Conservation (phyloP, 2,797 vertebrate species). For the Mycteria americana region DNA sequence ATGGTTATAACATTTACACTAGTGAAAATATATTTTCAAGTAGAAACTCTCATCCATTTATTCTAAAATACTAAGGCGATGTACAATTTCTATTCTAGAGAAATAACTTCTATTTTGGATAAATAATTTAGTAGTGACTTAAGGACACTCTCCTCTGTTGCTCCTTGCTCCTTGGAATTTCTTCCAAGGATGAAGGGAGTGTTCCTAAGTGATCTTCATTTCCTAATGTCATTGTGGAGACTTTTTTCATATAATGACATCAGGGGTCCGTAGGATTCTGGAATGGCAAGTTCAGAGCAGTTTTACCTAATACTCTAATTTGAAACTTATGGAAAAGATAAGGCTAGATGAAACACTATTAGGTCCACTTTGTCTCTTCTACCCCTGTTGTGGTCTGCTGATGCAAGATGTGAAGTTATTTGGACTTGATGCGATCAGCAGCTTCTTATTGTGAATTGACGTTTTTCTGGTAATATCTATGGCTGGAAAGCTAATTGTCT, state of each 20-base stretch:
- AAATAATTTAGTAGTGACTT: neutral
- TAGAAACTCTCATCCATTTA: neutral
- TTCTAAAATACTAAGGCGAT: neutral
- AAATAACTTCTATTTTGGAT: neutral
- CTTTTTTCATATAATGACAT: neutral
- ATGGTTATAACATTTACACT: neutral
- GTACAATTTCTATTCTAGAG: neutral
- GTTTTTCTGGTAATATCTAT: neutral
- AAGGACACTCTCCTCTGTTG: neutral
- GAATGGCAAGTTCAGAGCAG: neutral
- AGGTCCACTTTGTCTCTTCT: neutral
- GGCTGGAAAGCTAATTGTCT: neutral
- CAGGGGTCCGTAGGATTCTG: neutral
- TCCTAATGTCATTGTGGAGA: neutral
- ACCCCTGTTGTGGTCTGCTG: neutral
- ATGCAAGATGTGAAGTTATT: neutral
- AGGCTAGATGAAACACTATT: neutral
- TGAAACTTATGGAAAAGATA: neutral
- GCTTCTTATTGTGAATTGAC: neutral
- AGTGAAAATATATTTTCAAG: neutral
- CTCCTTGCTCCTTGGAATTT: neutral
- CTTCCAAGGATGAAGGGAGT: neutral
- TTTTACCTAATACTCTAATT: neutral
- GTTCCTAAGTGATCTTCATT: neutral
- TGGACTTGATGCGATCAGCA: neutral